Conservation (phyloP, 2,888 invertebrate species). For the Tiliacea aurago region DNA sequence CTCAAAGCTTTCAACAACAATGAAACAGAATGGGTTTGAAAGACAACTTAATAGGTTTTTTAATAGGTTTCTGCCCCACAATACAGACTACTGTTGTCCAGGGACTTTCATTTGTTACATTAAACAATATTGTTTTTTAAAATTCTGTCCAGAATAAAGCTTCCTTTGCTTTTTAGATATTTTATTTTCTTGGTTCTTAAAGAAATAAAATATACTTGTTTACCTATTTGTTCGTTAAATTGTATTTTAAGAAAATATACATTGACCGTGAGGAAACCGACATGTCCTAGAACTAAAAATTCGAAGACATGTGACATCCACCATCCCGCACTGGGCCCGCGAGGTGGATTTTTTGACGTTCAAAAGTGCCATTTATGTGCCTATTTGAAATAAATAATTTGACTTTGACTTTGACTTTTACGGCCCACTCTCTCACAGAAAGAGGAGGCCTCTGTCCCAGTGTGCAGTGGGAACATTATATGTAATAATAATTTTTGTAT, state of each 20-base stretch:
- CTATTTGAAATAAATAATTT: no score
- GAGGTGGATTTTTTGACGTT: no score
- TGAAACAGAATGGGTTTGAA: constrained; percentile 57
- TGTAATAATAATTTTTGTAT: no score
- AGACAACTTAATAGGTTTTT: constrained; percentile 67
- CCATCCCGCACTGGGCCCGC: no score
- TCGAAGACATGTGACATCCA: no score
- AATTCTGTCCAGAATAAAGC: neutral
- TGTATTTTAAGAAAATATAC: neutral
- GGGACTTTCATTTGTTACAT: constrained; percentile 44
- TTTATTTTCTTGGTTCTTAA: neutral
- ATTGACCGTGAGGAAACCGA: neutral
- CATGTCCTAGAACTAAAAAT: no score
- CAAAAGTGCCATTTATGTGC: no score
- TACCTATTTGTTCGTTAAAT: neutral
- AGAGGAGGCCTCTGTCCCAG: no score
- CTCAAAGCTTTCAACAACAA: constrained; percentile 59
- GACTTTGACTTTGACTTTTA: no score
- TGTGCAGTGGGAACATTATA: neutral
- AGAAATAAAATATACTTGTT: neutral
- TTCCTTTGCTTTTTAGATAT: neutral
- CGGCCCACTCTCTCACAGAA: no score
- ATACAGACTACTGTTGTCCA: constrained; percentile 51
- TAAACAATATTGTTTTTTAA: constrained; percentile 34
- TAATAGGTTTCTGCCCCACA: constrained; percentile 65